Percentiles rank a stretch among this genome's conserved stretches.
Conservation (phyloP, 1,140 invertebrate species). For the Euschistus heros region DNA sequence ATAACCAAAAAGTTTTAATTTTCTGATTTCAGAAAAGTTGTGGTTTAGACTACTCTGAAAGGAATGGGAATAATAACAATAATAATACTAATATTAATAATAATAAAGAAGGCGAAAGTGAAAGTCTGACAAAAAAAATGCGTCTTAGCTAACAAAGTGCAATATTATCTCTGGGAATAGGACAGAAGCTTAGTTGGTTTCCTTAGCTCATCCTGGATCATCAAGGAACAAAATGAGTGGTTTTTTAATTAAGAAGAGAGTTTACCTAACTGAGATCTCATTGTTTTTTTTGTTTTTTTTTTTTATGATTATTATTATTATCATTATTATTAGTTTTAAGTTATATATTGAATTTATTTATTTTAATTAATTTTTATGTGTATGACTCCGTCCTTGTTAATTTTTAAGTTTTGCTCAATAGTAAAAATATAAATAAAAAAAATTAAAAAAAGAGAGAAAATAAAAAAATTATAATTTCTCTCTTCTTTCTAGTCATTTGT, state of each 20-base stretch:
- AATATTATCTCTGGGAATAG: neutral
- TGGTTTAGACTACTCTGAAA: conserved; percentile 6
- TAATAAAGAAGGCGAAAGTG: conserved; percentile 3
- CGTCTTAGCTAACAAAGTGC: conserved; percentile 8
- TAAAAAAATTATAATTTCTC: neutral
- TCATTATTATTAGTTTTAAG: conserved; percentile 8
- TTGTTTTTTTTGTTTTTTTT: neutral
- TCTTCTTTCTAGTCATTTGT: conserved; percentile 11
- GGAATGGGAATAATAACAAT: conserved; percentile 15
- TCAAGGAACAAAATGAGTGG: neutral
- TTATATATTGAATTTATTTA: neutral
- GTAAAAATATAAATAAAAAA: neutral
- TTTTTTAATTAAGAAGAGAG: conserved; percentile 4
- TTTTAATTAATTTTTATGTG: conserved; percentile 5
- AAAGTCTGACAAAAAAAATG: neutral
- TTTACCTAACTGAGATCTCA: conserved; percentile 10
- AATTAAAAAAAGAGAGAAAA: neutral
- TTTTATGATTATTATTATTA: neutral
- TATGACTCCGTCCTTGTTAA: conserved; percentile 13
- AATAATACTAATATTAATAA: conserved; percentile 9
- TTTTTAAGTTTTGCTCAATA: conserved; percentile 16
- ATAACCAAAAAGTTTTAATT: no score
- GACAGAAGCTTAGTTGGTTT: no score
- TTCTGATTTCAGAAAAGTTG: neutral
- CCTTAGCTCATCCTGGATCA: no score